These are phyloP conservation scores for Tangara arthus DNA, from an alignment of 2,797 vertebrate species.

Conservation along the genomic window DNA sequence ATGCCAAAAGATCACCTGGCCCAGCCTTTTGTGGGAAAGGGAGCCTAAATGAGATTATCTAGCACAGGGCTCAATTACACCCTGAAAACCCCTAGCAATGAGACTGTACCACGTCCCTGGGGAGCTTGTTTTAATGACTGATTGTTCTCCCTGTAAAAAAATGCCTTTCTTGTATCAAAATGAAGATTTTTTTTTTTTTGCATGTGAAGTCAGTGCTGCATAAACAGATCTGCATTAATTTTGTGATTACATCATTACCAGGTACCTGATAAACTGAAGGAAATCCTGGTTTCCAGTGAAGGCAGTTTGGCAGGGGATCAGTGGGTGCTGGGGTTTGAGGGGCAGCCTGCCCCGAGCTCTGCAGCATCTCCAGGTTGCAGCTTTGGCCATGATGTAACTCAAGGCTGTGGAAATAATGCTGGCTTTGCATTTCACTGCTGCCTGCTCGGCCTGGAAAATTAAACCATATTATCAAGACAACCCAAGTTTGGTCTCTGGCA, in stretches of 20 bases:
- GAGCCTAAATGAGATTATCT: background rate
- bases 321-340: background rate
- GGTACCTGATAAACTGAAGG: background rate
- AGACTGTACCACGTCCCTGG: background rate
- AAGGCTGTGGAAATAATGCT: background rate
- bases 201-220: background rate
- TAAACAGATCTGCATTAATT: background rate
- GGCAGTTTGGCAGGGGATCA: background rate
- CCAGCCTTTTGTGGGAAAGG: background rate
- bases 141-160: background rate
- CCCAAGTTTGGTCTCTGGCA: background rate
- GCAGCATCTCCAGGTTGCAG: background rate
- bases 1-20: background rate
- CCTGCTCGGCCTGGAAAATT: background rate
- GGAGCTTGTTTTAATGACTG: background rate
- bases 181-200: background rate
- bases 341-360: background rate
- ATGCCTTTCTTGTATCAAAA: background rate
- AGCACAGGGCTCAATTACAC: background rate
- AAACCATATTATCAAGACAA: background rate
- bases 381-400: background rate
- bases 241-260: background rate
- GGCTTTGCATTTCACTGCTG: background rate
- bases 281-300: background rate
- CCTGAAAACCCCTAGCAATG: background rate